phyloP scores from a whole-genome alignment of 2,888 invertebrate genomes.

The Xanthorhoe designata region DNA sequence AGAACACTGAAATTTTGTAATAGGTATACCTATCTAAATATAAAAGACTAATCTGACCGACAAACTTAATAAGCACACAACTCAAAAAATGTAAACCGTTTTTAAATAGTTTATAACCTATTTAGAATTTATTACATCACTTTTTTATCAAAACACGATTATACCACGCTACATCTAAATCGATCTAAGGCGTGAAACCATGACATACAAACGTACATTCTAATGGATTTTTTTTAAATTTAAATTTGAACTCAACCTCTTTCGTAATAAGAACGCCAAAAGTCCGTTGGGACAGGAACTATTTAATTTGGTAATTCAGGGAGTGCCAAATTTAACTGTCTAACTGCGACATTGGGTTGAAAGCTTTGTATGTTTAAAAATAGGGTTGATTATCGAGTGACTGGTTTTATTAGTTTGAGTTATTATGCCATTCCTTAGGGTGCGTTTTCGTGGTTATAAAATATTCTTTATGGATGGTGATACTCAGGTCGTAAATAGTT shows the following conservation, averaged over 20 bases:
- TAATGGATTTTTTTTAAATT: neutral
- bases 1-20: no score
- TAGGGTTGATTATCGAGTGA: constrained; percentile 24
- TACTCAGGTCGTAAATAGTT: neutral
- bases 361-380: neutral
- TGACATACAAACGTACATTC: neutral
- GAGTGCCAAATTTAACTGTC: constrained; percentile 43
- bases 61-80: no score
- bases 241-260: constrained; percentile 27
- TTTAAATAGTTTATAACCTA: no score
- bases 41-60: no score
- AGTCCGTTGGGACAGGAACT: neutral
- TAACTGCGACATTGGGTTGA: constrained; percentile 21
- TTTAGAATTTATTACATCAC: no score
- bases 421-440: constrained; percentile 30
- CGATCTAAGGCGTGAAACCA: neutral
- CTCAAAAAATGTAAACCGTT: no score
- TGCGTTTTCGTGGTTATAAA: constrained; percentile 26
- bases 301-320: constrained; percentile 33
- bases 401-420: neutral
- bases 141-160: no score
- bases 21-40: no score
- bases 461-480: constrained; percentile 2
- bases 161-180: no score
- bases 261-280: constrained; percentile 17